Evolutionary conservation across 2,888 invertebrate species (phyloP).

Genomic region (Luperina nickerlii): DNA sequence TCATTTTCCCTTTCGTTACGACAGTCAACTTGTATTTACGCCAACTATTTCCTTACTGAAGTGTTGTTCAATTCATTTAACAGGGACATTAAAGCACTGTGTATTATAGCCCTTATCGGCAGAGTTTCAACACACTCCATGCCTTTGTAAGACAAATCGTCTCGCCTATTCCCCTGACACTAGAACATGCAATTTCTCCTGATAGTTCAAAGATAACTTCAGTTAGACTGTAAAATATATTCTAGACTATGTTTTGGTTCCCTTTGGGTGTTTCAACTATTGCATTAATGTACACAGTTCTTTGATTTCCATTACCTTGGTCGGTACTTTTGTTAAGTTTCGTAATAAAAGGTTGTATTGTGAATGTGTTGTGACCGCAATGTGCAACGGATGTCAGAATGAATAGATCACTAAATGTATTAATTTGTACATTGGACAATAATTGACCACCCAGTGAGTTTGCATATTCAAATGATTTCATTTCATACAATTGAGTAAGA

Average conservation of each 20-base stretch:
- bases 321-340: constrained; percentile 37
- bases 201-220: constrained; percentile 78
- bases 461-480: constrained; percentile 21
- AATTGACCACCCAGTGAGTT: constrained; percentile 43
- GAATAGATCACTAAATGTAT: constrained; percentile 53
- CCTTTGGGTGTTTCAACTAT: constrained; percentile 53
- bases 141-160: constrained; percentile 78
- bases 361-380: constrained; percentile 59
- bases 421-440: constrained; percentile 32
- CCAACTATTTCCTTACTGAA: constrained; percentile 47
- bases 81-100: constrained; percentile 51
- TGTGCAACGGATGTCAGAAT: constrained; percentile 47
- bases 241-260: constrained; percentile 63
- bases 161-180: constrained; percentile 73
- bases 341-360: constrained; percentile 55
- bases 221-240: constrained; percentile 70
- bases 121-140: constrained; percentile 71
- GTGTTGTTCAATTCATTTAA: constrained; percentile 63
- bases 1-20: constrained; percentile 50
- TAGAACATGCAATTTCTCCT: constrained; percentile 77
- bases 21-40: constrained; percentile 27
- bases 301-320: constrained; percentile 56
- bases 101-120: constrained; percentile 64
- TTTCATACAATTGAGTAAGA: constrained; percentile 13
- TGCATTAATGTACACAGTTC: constrained; percentile 31